phyloP scores from a whole-genome alignment of 2,797 vertebrate species.

The Cynodonichthys magdalenae region DNA sequence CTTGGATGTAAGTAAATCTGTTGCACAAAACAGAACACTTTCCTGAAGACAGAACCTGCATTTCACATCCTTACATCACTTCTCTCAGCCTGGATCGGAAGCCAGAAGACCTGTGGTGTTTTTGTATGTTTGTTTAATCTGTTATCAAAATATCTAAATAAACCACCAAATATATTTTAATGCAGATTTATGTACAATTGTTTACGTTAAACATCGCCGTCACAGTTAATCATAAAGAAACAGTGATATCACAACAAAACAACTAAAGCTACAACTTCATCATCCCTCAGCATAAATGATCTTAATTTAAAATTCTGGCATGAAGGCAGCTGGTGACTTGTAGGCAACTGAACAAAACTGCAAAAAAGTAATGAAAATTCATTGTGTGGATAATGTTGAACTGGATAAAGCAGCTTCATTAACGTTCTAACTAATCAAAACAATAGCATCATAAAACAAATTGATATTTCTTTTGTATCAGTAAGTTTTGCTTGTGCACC shows the following conservation, averaged over 20 bases:
- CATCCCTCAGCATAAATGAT: too few species aligned
- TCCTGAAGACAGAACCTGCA: neutral
- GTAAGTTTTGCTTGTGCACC: neutral
- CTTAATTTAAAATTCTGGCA: too few species aligned
- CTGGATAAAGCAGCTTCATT: conserved; percentile 1
- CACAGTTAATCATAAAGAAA: too few species aligned
- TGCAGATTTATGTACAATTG: too few species aligned
- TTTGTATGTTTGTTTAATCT: too few species aligned
- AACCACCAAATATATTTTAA: too few species aligned
- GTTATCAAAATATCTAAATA: too few species aligned
- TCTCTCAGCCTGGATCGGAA: neutral
- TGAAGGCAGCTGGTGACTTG: too few species aligned
- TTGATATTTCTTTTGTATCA: neutral
- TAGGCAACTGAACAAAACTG: neutral
- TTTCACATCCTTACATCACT: conserved; percentile 31
- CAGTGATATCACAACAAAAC: too few species aligned
- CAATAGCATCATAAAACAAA: neutral
- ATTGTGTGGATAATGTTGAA: neutral
- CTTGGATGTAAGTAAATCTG: conserved; percentile 81
- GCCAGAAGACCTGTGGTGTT: too few species aligned
- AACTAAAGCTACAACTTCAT: too few species aligned
- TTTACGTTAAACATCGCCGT: too few species aligned
- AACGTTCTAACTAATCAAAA: neutral
- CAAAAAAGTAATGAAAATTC: neutral
- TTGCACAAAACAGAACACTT: neutral